Evolutionary conservation across 1,140 invertebrate genomes (phyloP).

Genomic region (Agrypnia vestita): DNA sequence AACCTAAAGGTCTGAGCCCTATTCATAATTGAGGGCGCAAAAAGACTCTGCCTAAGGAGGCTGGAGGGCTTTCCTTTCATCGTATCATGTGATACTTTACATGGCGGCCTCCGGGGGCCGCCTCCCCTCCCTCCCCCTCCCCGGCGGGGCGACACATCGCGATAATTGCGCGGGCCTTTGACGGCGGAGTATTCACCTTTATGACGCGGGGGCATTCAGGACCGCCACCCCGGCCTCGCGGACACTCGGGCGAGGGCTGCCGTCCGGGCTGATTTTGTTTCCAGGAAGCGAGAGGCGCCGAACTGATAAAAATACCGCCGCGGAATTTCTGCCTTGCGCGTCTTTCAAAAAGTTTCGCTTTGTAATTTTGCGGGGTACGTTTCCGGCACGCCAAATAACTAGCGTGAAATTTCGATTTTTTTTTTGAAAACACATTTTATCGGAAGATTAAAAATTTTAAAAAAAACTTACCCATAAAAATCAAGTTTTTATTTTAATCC

Average conservation of each 20-base stretch:
- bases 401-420: too few species aligned
- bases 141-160: conserved; percentile 39
- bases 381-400: too few species aligned
- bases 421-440: too few species aligned
- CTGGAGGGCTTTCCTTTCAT: conserved; percentile 40
- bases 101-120: conserved; percentile 13
- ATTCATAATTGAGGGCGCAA: conserved; percentile 44
- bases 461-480: too few species aligned
- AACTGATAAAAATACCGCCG: too few species aligned
- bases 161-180: conserved; percentile 48
- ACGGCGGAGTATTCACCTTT: conserved; percentile 49
- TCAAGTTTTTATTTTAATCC: too few species aligned
- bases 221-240: neutral
- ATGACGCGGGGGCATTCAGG: conserved; percentile 45
- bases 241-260: neutral
- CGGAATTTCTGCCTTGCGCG: too few species aligned
- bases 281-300: too few species aligned
- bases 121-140: conserved; percentile 3
- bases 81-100: conserved; percentile 47
- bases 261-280: too few species aligned
- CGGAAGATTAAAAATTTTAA: too few species aligned
- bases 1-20: conserved; percentile 24
- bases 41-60: conserved; percentile 29
- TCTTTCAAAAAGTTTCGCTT: too few species aligned
- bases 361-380: too few species aligned